Percentiles rank a stretch among this genome's conserved stretches.
Evolutionary conservation across 2,113 vertebrate genomes (phyloP).

Genomic region (Rhabdornis inornatus): DNA sequence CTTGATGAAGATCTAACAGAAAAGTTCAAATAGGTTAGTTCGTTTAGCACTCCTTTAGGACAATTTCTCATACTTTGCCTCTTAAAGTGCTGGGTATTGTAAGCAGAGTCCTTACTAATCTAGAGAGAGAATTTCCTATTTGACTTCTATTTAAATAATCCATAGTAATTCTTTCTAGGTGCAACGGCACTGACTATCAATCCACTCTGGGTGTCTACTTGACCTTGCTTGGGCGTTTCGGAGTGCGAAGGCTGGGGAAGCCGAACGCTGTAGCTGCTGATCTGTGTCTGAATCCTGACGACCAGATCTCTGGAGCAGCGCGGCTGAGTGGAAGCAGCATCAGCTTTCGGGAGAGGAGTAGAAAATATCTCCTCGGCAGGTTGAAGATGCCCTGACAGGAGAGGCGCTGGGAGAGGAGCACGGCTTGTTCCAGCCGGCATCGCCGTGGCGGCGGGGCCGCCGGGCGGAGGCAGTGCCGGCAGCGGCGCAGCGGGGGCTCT

Average conservation of each 20-base stretch:
- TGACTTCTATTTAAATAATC: background rate
- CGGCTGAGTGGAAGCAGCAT: background rate
- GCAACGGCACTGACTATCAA: rapidly evolving
- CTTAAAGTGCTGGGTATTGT: background rate
- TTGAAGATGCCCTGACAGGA: background rate
- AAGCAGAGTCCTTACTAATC: background rate
- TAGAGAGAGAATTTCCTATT: background rate
- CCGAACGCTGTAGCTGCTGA: background rate
- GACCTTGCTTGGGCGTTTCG: background rate
- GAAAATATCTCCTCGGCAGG: background rate
- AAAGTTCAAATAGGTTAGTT: background rate
- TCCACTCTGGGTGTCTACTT: too few species aligned
- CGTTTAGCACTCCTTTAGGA: background rate
- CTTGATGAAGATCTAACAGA: background rate
- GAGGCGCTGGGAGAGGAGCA: background rate
- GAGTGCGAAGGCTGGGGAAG: background rate
- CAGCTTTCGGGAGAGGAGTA: background rate
- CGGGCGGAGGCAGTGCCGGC: background rate
- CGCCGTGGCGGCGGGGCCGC: background rate
- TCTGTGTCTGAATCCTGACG: background rate
- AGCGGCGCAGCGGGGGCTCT: background rate
- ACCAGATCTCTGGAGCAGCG: background rate
- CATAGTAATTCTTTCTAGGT: background rate
- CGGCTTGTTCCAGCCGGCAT: background rate
- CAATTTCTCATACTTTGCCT: background rate